Percentiles rank a stretch among this genome's conserved stretches.
Evolutionary conservation across 2,888 invertebrate species (phyloP).

Genomic region (Xestia c-nigrum): DNA sequence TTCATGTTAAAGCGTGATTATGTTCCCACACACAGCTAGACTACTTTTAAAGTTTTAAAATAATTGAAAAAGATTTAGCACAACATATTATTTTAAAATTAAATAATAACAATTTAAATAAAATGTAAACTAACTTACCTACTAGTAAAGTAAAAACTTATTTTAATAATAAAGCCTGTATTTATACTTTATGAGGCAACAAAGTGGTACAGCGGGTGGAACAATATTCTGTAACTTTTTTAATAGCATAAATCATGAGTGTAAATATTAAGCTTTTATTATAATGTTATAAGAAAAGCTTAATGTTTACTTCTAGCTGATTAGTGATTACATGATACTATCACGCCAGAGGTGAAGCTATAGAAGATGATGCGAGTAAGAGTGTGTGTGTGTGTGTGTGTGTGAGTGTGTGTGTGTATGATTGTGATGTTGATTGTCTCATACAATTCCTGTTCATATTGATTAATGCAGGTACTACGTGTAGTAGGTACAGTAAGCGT

Average conservation of each 20-base stretch:
- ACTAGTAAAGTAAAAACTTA: conserved; percentile 1
- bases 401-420: too few relatives aligned
- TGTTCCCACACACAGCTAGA: not conserved
- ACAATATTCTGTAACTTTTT: conserved; percentile 31
- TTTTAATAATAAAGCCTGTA: conserved; percentile 9
- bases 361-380: not conserved
- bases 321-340: not conserved
- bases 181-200: conserved; percentile 26
- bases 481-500: too few relatives aligned
- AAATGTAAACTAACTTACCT: conserved; percentile 4
- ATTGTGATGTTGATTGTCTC: too few relatives aligned
- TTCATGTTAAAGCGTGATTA: not conserved
- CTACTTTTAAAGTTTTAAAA: not conserved
- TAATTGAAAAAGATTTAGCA: not conserved
- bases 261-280: conserved; percentile 18
- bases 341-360: not conserved
- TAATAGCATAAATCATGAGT: conserved; percentile 33
- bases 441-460: not conserved
- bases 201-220: conserved; percentile 2
- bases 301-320: not conserved
- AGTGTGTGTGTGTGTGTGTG: too few relatives aligned
- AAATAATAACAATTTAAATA: not conserved
- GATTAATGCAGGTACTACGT: too few relatives aligned
- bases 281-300: conserved; percentile 2
- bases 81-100: not conserved